A percentile compares a stretch with the other conserved stretches of the same genome.
Conservation (phyloP, 2,888 invertebrate species). For the Abscondita cerata region DNA sequence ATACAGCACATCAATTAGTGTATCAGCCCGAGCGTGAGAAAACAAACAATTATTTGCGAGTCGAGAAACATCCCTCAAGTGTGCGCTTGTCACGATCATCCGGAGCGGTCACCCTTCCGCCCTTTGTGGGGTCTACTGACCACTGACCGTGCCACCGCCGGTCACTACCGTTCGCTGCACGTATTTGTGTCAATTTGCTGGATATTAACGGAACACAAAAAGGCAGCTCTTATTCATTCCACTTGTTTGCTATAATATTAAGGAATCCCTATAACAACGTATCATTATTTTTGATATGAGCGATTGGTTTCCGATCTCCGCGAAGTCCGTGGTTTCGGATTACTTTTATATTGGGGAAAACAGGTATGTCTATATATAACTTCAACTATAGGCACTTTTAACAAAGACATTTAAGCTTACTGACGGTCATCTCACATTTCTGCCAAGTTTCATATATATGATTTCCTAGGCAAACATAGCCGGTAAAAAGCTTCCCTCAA, state of each 20-base stretch:
- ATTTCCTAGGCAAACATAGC: conserved; percentile 37
- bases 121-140: conserved; percentile 39
- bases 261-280: conserved; percentile 54
- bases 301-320: conserved; percentile 49
- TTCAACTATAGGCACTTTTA: conserved; percentile 45
- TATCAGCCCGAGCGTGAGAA: conserved; percentile 59
- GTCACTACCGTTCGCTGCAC: conserved; percentile 39
- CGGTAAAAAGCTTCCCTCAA: conserved; percentile 24
- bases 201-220: conserved; percentile 52
- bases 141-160: conserved; percentile 46
- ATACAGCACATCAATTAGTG: conserved; percentile 60
- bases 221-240: conserved; percentile 47
- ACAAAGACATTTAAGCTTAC: conserved; percentile 53
- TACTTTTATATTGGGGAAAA: conserved; percentile 56
- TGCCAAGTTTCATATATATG: conserved; percentile 41
- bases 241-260: conserved; percentile 50
- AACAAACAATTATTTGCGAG: conserved; percentile 60
- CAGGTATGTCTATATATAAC: conserved; percentile 46
- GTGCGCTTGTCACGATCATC: conserved; percentile 57
- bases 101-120: conserved; percentile 50
- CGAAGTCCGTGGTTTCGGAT: conserved; percentile 50
- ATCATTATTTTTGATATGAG: conserved; percentile 58
- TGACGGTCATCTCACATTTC: conserved; percentile 50
- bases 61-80: conserved; percentile 55
- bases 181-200: conserved; percentile 56